Base-by-base conservation (phyloP, 2,888 invertebrate genomes). In the Callinectes sapidus region DNA sequence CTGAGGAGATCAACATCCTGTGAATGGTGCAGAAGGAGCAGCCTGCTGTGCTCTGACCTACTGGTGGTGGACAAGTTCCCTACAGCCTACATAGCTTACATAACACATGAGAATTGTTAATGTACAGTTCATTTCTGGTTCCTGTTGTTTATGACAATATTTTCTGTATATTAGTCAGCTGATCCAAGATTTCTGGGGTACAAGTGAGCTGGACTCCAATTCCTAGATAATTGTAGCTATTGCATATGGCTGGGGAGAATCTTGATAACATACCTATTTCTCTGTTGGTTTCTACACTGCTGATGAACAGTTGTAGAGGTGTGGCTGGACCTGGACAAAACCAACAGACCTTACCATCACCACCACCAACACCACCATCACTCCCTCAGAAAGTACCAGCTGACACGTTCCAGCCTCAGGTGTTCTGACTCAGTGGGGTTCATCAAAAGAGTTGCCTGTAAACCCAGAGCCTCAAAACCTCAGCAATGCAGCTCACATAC, bases 1-100 rank as follows among this genome's bases (percentile, higher is more conserved):
- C 94, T 39, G 94, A 94, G 87, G 94, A 94, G 90, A 89, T 93
- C 85, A 93, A 93, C 87, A 93, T 93, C 91, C 42, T 93, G 91
- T 93, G 90, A 91, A 88, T 5, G 61, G 86, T 55, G 1, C 32
- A 81, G 81, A 13, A 14, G 13, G 35, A 81, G 81, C 81, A 81
- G 35, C 16, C 32, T 13, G n/a, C 35, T 81, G 16, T 81, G 81
- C 81, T 81, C 81, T 35, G 35, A 81, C 81, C 81, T 81, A 35
- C 81, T 81, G 81, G 81, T 81, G 81, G 81, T 81, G 81, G 35
- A 81, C 14, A 81, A 18, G 81, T 81, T 35, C 81, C 81, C 81
- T 81, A 16, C 14, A 81, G 81, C 81, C 81, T 81, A 81, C 81
- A 81, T 35, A 81, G 81, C 81, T 35, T 81, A 81, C 81, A 81